A percentile compares a stretch with the other conserved stretches of the same genome.
phyloP scores from a whole-genome alignment of 2,888 invertebrate genomes.

The Incurvaria masculella region DNA sequence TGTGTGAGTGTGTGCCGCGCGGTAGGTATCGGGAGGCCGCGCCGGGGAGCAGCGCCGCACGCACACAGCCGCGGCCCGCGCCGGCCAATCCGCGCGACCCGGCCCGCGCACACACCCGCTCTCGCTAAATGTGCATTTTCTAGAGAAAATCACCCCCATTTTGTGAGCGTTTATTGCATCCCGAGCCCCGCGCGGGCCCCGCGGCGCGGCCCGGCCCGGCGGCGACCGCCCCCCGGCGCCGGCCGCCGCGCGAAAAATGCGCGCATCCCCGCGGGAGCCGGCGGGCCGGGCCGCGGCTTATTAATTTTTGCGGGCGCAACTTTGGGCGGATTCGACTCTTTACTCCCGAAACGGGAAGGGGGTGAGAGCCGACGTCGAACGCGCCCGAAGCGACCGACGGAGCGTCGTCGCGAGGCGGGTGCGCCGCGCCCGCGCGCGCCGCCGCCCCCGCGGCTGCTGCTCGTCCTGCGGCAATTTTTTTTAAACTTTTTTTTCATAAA shows the following conservation, averaged over 20 bases:
- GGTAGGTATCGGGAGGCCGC: conserved; percentile 35
- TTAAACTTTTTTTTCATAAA: too few relatives aligned
- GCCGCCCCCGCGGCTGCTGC: too few relatives aligned
- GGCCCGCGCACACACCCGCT: conserved; percentile 20
- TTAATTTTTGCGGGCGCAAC: not conserved
- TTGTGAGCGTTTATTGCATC: conserved; percentile 39
- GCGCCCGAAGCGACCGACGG: conserved; percentile 6
- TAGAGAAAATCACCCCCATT: conserved; percentile 33
- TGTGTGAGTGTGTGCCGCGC: conserved; percentile 19
- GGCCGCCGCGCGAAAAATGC: not conserved
- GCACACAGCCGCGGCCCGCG: conserved; percentile 20
- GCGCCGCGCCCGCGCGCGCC: too few relatives aligned
- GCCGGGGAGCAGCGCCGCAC: conserved; percentile 28
- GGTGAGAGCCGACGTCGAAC: conserved; percentile 12
- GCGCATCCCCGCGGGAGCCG: not conserved
- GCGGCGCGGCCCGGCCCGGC: conserved; percentile 10
- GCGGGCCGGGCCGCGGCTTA: not conserved
- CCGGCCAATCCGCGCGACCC: conserved; percentile 26
- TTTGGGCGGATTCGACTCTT: not conserved
- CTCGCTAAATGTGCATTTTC: conserved; percentile 31
- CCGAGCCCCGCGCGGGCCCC: conserved; percentile 33
- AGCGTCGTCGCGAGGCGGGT: too few relatives aligned
- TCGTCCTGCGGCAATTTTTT: too few relatives aligned
- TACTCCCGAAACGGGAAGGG: conserved; percentile 9
- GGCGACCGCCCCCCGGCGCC: too few relatives aligned